Conservation (phyloP, 2,113 vertebrate species). For the Microtus richardsoni region DNA sequence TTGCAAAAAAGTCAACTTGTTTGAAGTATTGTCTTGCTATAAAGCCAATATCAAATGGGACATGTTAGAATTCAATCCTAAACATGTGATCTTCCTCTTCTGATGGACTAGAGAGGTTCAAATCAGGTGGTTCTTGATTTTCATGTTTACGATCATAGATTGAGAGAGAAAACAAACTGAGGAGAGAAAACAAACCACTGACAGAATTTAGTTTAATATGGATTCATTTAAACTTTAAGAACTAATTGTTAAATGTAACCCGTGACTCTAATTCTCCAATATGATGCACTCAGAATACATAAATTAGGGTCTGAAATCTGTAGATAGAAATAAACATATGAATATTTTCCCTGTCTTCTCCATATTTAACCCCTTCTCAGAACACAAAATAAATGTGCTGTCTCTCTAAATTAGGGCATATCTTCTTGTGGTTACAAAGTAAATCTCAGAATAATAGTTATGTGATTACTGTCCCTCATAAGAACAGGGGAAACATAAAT, state of each 20-base stretch:
- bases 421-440: not conserved
- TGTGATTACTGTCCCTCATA: not conserved
- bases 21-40: not conserved
- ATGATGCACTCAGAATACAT: no score
- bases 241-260: not conserved
- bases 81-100: not conserved
- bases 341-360: not conserved
- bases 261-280: no score
- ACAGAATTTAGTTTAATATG: no score
- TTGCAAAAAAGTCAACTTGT: not conserved
- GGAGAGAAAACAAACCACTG: no score
- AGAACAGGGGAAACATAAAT: not conserved
- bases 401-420: not conserved
- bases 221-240: no score
- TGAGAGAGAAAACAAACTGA: no score
- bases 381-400: not conserved
- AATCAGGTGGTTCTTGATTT: not conserved
- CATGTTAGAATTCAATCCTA: not conserved
- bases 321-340: fast-evolving
- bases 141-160: not conserved
- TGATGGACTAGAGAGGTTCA: not conserved
- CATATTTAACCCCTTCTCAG: not conserved
- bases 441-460: not conserved
- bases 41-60: not conserved
- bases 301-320: not conserved